A percentile compares a stretch with the other conserved stretches of the same genome.
These are phyloP conservation scores for Lutjanus campechanus DNA, from an alignment of 2,797 vertebrate genomes.

Conservation along the genomic window DNA sequence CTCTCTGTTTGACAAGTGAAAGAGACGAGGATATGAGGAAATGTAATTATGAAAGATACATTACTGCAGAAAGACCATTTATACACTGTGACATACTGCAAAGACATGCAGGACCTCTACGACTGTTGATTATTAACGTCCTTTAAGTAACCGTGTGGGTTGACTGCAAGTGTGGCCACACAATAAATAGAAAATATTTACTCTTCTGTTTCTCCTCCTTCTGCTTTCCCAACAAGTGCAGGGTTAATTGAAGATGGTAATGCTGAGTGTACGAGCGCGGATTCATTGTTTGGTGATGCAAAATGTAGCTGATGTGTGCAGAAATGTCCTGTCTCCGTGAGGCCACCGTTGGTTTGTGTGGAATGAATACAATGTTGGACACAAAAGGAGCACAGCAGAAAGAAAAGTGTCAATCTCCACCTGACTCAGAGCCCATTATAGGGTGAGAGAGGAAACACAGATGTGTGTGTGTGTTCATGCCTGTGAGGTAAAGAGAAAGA, in stretches of 20 bases:
- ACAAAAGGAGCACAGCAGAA: constrained; percentile 76
- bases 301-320: constrained; percentile 69
- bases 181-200: constrained; percentile 48
- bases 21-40: constrained; percentile 43
- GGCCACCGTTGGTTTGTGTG: constrained; percentile 57
- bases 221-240: background rate
- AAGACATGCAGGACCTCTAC: background rate
- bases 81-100: constrained; percentile 2
- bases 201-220: constrained; percentile 23
- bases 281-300: constrained; percentile 62
- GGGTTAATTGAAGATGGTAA: constrained; percentile 53
- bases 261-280: constrained; percentile 8
- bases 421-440: constrained; percentile 79
- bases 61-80: constrained; percentile 31
- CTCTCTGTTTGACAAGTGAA: constrained; percentile 37
- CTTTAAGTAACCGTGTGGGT: background rate
- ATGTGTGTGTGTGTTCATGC: constrained; percentile 22
- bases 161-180: constrained; percentile 2
- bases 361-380: constrained; percentile 73
- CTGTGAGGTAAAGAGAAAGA: constrained; percentile 45
- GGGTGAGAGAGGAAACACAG: constrained; percentile 69
- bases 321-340: constrained; percentile 52
- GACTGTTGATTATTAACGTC: background rate
- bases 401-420: constrained; percentile 83
- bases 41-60: constrained; percentile 39